Evolutionary conservation across 2,888 invertebrate genomes (phyloP).

Genomic region (Sinohyriopsis cumingii): DNA sequence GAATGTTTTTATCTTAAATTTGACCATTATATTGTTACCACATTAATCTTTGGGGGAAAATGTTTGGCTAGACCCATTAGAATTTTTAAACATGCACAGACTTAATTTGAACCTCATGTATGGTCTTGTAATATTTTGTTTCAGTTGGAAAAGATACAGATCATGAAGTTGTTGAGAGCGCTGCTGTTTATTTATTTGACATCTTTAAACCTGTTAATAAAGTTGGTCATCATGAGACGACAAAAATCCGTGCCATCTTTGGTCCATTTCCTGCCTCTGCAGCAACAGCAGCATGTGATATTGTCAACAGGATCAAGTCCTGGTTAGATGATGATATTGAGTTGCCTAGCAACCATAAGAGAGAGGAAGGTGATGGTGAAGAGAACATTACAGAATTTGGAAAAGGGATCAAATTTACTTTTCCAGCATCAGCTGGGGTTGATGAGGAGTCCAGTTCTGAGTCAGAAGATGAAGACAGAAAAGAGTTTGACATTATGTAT

Average conservation of each 20-base stretch:
- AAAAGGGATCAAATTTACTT: slow-evolving; percentile 54
- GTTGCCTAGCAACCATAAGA: slow-evolving; percentile 36
- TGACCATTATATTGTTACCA: too few species aligned
- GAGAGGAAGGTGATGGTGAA: slow-evolving; percentile 57
- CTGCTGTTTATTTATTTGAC: slow-evolving; percentile 64
- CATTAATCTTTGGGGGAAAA: too few species aligned
- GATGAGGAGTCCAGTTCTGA: slow-evolving; percentile 55
- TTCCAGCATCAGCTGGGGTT: slow-evolving; percentile 6
- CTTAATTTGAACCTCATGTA: neutral
- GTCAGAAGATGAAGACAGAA: slow-evolving; percentile 50
- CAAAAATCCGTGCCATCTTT: slow-evolving; percentile 59
- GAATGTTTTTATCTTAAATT: too few species aligned
- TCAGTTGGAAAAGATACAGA: slow-evolving; percentile 59
- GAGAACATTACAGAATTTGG: slow-evolving; percentile 59
- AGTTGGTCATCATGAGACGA: slow-evolving; percentile 58
- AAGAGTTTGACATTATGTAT: slow-evolving; percentile 26
- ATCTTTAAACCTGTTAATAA: slow-evolving; percentile 55
- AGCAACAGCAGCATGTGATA: slow-evolving; percentile 62
- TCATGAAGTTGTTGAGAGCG: slow-evolving; percentile 59
- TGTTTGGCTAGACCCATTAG: too few species aligned
- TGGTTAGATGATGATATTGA: slow-evolving; percentile 59
- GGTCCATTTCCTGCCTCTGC: slow-evolving; percentile 67
- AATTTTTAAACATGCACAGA: too few species aligned
- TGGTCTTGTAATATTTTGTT: slow-evolving; percentile 8
- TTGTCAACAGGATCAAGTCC: slow-evolving; percentile 52